phyloP scores from a whole-genome alignment of 2,113 vertebrate species.

The Rallus limicola region DNA sequence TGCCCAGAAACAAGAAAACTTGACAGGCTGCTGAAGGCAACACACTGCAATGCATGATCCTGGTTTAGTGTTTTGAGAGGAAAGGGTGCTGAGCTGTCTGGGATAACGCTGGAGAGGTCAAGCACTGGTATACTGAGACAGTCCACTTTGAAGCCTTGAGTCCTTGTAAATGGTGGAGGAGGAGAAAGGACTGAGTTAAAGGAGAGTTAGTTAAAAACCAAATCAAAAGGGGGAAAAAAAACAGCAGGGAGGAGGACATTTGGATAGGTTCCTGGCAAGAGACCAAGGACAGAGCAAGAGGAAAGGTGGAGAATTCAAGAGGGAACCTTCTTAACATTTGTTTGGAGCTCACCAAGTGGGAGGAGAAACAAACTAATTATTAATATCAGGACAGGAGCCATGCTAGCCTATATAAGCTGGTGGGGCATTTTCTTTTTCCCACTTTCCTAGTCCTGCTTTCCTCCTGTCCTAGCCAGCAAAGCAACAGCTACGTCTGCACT shows the following conservation, averaged over 20 bases:
- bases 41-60: background rate
- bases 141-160: background rate
- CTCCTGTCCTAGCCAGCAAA: background rate
- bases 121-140: background rate
- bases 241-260: background rate
- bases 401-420: constrained; percentile 35
- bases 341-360: constrained; percentile 31
- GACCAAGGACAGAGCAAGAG: constrained; percentile 3
- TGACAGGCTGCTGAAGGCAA: background rate
- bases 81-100: background rate
- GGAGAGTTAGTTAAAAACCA: background rate
- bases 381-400: constrained; percentile 16
- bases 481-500: background rate
- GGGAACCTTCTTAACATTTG: background rate
- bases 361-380: constrained; percentile 48
- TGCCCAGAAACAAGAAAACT: background rate
- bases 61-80: background rate
- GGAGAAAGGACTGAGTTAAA: background rate
- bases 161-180: background rate
- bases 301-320: constrained; percentile 62
- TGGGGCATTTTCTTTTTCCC: background rate
- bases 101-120: fast-evolving
- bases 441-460: background rate
- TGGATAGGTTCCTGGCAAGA: constrained; percentile 15
- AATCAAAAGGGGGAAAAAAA: background rate